Evolutionary conservation across 1,140 invertebrate genomes (phyloP).

Genomic region (Drosophila orosa): DNA sequence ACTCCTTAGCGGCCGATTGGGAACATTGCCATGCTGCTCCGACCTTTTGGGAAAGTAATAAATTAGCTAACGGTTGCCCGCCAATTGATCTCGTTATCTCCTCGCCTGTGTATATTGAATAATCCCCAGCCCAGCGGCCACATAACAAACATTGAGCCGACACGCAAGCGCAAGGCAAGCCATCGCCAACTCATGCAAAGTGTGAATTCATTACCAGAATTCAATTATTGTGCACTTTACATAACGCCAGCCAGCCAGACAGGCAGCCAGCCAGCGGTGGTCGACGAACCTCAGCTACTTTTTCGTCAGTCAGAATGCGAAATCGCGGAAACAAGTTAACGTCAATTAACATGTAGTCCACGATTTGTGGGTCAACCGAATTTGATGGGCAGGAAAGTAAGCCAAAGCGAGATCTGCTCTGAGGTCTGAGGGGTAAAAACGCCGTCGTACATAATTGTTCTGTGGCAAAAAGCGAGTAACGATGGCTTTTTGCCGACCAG

Average conservation of each 20-base stretch:
- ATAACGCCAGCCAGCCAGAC: constrained; percentile 30
- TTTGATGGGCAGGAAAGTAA: constrained; percentile 45
- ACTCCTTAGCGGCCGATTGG: constrained; percentile 44
- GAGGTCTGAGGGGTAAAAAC: constrained; percentile 5
- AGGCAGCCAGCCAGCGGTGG: constrained; percentile 15
- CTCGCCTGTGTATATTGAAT: constrained; percentile 50
- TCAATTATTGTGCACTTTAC: constrained; percentile 38
- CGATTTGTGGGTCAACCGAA: constrained; percentile 57
- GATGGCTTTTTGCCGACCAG: constrained; percentile 22
- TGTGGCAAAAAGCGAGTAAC: constrained; percentile 19
- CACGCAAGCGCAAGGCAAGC: constrained; percentile 25
- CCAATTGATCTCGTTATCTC: constrained; percentile 53
- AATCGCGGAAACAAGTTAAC: constrained; percentile 28
- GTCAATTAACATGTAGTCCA: constrained; percentile 49
- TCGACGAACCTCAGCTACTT: constrained; percentile 38
- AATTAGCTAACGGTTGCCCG: constrained; percentile 53
- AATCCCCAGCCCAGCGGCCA: constrained; percentile 26
- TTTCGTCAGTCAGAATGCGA: constrained; percentile 17
- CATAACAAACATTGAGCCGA: constrained; percentile 31
- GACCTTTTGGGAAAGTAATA: constrained; percentile 57
- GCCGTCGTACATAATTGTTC: constrained; percentile 34
- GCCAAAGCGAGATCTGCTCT: constrained; percentile 22
- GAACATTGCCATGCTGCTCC: constrained; percentile 24
- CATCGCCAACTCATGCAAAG: constrained; percentile 38
- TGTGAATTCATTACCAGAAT: constrained; percentile 56